phyloP scores from a whole-genome alignment of 2,797 vertebrate species.

The Propithecus deckenii region DNA sequence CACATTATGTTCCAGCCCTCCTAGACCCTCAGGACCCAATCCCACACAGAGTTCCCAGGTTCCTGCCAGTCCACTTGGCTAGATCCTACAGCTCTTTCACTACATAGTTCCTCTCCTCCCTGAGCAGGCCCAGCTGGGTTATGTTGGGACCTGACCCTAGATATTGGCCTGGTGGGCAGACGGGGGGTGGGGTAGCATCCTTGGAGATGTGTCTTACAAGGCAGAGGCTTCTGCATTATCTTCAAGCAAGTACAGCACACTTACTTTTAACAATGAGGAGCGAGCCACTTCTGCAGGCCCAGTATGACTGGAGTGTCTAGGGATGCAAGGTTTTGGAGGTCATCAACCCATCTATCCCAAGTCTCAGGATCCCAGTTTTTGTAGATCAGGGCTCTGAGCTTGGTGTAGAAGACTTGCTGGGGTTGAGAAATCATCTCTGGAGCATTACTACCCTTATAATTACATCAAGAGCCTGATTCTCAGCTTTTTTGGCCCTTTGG shows the following conservation, averaged over 20 bases:
- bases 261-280: background rate
- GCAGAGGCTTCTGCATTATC: background rate
- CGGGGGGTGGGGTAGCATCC: background rate
- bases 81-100: background rate
- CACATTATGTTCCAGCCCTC: background rate
- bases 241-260: background rate
- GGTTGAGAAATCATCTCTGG: background rate
- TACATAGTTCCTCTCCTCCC: too few relatives aligned
- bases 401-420: background rate
- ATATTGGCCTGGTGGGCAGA: background rate
- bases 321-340: background rate
- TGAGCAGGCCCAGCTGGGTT: background rate
- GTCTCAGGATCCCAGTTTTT: background rate
- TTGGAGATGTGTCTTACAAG: background rate
- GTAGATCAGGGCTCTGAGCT: background rate
- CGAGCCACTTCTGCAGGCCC: background rate
- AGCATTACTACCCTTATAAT: background rate
- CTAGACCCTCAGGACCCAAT: background rate
- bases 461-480: background rate
- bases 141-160: background rate
- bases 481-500: background rate
- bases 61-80: background rate
- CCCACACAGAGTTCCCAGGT: background rate
- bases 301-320: background rate
- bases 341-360: background rate